Evolutionary conservation across 2,113 vertebrate species (phyloP).

Genomic region (Elanoides forficatus): DNA sequence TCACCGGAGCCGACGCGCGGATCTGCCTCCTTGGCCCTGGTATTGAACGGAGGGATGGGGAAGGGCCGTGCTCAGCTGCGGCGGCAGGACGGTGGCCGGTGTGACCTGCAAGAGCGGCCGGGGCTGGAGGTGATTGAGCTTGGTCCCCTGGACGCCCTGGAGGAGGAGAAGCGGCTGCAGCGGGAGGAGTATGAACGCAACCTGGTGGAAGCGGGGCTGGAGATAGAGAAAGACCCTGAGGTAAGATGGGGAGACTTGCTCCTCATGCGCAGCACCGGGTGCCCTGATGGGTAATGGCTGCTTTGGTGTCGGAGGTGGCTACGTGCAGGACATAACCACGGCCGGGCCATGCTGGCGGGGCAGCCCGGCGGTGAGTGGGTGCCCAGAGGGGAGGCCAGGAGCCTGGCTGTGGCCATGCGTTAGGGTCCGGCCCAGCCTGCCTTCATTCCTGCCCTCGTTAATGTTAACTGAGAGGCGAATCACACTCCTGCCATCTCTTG

Average conservation of each 20-base stretch:
- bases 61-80: slow-evolving; percentile 31
- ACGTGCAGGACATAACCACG: fast-evolving
- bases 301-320: background rate
- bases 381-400: background rate
- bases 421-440: too few species aligned
- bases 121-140: slow-evolving; percentile 52
- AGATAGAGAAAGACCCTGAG: slow-evolving; percentile 87
- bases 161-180: slow-evolving; percentile 82
- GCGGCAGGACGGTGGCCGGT: background rate
- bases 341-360: fast-evolving
- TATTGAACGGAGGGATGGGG: slow-evolving; percentile 76
- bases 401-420: fast-evolving
- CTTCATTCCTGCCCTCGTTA: background rate
- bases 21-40: slow-evolving; percentile 42
- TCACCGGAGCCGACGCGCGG: fast-evolving
- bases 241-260: slow-evolving; percentile 28
- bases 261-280: fast-evolving
- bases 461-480: background rate
- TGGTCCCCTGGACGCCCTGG: slow-evolving; percentile 69
- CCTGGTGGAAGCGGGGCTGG: slow-evolving; percentile 85
- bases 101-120: background rate
- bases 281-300: fast-evolving
- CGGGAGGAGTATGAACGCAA: slow-evolving; percentile 89
- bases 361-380: fast-evolving
- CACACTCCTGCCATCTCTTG: background rate